Base-by-base conservation (phyloP, 1,140 invertebrate species). In the Heliconius nattereri region DNA sequence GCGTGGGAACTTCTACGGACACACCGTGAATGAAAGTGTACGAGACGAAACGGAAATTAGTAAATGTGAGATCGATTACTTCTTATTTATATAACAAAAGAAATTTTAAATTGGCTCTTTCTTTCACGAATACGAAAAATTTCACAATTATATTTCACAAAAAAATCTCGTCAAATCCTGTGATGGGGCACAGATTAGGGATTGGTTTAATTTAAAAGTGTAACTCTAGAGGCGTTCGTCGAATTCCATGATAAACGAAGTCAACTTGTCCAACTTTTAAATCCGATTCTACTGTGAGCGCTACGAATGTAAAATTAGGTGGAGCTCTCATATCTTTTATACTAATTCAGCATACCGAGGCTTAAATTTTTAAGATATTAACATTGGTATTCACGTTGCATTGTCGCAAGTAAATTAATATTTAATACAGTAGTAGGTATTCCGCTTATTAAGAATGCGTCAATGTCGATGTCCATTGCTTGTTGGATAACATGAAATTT, bases 1-100 rank as follows among this genome's bases (percentile, higher is more conserved):
- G 32, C 79, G 79, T 80, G 79, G 74, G 79, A 80, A 80, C 72
- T 66, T 8, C 79, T 52, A 73, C 73, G 76, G 76, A 76, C 45
- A 60, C 40, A 71, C 57, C 40, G 52, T 57, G 26, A 78, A 78
- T 52, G 75, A 76, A 76, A 76, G 75, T 76, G 57, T 45, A 73
- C 72, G 37, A 73, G 37, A 73, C 49, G 49, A 73, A 73, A 49
- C 37, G 37, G 72, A 32, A n/a, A 2, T 45, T 49, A 49, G 19
- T 73, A 19, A 73, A 66, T 66, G 26, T 16, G 60, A 66, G 60
- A 29, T 66, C 13, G 26, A 66, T 66, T 66, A 13, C 26, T 26
- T 66, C n/a, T n/a, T 66, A 66, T 66, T 66, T 66, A 66, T 66
- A 66, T 29, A 66, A 66, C 11, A 66, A 66, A 66, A 66, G 5